Evolutionary conservation across 1,140 invertebrate genomes (phyloP).

Genomic region (Mactra quadrangularis): DNA sequence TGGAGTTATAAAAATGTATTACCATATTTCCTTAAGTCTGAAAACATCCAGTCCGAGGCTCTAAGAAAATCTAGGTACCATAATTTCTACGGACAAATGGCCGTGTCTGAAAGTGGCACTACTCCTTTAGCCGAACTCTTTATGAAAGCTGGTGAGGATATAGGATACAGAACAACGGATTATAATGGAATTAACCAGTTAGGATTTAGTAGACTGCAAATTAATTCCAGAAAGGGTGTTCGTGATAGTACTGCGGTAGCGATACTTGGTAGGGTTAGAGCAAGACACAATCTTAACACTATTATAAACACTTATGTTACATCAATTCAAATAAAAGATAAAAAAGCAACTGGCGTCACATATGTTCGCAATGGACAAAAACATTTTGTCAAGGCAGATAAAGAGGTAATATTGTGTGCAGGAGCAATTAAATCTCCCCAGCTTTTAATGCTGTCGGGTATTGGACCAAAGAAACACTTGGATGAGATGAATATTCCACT

Average conservation of each 20-base stretch:
- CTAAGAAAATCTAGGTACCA: conserved; percentile 8
- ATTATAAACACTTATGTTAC: background rate
- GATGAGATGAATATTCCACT: conserved; percentile 49
- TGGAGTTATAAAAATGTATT: conserved; percentile 51
- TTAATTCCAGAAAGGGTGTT: conserved; percentile 3
- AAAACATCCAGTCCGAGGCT: conserved; percentile 31
- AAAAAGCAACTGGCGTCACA: conserved; percentile 15
- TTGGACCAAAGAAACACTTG: conserved; percentile 87
- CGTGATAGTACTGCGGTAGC: background rate
- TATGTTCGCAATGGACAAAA: conserved; percentile 20
- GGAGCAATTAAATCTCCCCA: conserved; percentile 95
- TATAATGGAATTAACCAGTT: conserved; percentile 26
- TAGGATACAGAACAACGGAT: conserved; percentile 69
- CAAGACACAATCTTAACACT: conserved; percentile 13
- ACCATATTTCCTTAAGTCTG: conserved; percentile 86
- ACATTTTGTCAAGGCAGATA: conserved; percentile 16
- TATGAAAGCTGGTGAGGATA: background rate
- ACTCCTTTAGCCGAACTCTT: background rate
- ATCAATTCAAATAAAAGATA: background rate
- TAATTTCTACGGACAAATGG: background rate
- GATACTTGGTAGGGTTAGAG: background rate
- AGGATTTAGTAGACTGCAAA: conserved; percentile 12
- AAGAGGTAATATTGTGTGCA: conserved; percentile 88
- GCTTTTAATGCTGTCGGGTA: conserved; percentile 94
- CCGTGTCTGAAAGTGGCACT: background rate